A percentile compares a stretch with the other conserved stretches of the same genome.
These are phyloP conservation scores for Stenopsyche tienmushanensis DNA, from an alignment of 1,140 invertebrate genomes.

Conservation along the genomic window DNA sequence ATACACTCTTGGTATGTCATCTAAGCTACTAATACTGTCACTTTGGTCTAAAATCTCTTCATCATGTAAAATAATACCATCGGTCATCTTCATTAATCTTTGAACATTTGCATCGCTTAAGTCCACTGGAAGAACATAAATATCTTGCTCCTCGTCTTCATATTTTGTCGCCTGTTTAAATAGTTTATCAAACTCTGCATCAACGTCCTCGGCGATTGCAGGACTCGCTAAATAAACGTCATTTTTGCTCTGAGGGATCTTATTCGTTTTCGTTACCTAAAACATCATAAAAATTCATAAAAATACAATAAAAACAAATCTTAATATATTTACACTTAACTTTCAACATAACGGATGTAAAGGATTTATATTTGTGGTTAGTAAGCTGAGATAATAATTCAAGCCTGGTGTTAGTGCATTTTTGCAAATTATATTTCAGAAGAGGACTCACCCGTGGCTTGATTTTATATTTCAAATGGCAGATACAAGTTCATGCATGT, in stretches of 20 bases:
- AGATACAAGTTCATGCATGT: conserved; percentile 18
- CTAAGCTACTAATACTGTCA: conserved; percentile 49
- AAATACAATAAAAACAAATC: not conserved
- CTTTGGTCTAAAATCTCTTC: conserved; percentile 45
- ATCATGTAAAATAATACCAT: conserved; percentile 27
- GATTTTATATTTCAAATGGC: conserved; percentile 9
- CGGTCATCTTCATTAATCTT: conserved; percentile 25
- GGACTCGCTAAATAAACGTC: conserved; percentile 30
- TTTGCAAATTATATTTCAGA: conserved; percentile 4
- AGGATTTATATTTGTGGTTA: not conserved
- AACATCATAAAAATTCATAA: not conserved
- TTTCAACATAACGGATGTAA: not conserved
- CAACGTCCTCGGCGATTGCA: conserved; percentile 28
- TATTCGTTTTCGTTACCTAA: not conserved
- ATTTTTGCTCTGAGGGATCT: not conserved
- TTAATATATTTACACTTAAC: not conserved
- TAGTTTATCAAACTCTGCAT: conserved; percentile 37
- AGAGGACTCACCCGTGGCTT: conserved; percentile 14
- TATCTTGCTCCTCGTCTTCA: conserved; percentile 22
- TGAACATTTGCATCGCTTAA: conserved; percentile 22
- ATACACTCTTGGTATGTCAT: conserved; percentile 56
- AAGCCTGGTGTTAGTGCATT: conserved; percentile 18
- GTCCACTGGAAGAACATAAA: conserved; percentile 16
- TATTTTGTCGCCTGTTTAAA: conserved; percentile 33
- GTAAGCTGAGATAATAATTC: conserved; percentile 2